Evolutionary conservation across 2,888 invertebrate species (phyloP).

Genomic region (Spilosoma lubricipeda): DNA sequence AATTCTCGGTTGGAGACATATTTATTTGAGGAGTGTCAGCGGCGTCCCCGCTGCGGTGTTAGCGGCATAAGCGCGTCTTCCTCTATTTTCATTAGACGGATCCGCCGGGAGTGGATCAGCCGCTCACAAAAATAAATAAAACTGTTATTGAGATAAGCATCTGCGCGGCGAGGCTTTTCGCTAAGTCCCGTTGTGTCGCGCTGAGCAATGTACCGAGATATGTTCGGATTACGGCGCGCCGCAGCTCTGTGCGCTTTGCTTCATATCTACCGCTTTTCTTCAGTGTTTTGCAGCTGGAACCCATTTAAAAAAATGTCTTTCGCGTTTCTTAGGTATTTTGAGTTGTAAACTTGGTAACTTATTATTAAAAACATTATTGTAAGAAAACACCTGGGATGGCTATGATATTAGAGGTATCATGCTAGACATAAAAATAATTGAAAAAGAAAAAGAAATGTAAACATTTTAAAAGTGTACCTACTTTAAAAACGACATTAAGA

Average conservation of each 20-base stretch:
- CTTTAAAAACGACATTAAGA: conserved; percentile 39
- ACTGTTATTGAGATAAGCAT: conserved; percentile 87
- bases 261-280: conserved; percentile 75
- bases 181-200: conserved; percentile 85
- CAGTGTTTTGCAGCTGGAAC: conserved; percentile 79
- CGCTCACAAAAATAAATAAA: conserved; percentile 86
- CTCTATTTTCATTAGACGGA: conserved; percentile 82
- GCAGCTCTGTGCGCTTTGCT: conserved; percentile 67
- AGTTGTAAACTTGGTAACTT: conserved; percentile 47
- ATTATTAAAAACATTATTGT: conserved; percentile 30
- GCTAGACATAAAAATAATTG: conserved; percentile 43
- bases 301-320: conserved; percentile 62
- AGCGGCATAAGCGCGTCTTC: conserved; percentile 62
- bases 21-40: conserved; percentile 51
- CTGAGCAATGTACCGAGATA: conserved; percentile 84
- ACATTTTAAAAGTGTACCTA: conserved; percentile 28
- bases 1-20: conserved; percentile 47
- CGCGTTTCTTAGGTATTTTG: conserved; percentile 42
- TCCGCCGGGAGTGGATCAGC: conserved; percentile 81
- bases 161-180: conserved; percentile 82
- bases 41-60: conserved; percentile 45
- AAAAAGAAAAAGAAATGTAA: conserved; percentile 25
- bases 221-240: conserved; percentile 81
- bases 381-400: conserved; percentile 9
- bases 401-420: background rate